phyloP scores from a whole-genome alignment of 2,797 vertebrate species.

The Uromys caudimaculatus region DNA sequence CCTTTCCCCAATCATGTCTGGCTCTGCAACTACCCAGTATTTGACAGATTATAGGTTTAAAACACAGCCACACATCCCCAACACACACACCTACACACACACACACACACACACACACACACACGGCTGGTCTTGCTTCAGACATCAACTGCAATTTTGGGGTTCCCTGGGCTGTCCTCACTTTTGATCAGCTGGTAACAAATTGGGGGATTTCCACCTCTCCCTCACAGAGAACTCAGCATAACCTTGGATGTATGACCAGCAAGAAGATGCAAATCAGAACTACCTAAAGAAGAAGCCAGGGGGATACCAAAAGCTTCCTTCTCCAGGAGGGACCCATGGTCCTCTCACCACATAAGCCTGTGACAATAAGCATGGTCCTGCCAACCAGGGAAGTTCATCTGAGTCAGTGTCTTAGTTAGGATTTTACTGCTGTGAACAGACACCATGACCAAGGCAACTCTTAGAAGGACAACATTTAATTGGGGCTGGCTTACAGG shows the following conservation, averaged over 20 bases:
- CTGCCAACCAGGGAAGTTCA: background rate
- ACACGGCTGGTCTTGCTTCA: background rate
- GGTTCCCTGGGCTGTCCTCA: background rate
- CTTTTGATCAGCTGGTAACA: slow-evolving; percentile 1
- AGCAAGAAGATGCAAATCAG: background rate
- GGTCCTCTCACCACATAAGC: background rate
- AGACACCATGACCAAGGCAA: background rate
- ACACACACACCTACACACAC: background rate
- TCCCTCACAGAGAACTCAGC: background rate
- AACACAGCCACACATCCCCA: no score
- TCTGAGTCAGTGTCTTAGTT: background rate
- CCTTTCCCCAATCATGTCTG: background rate
- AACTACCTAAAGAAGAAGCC: background rate
- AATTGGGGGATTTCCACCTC: background rate
- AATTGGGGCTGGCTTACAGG: background rate
- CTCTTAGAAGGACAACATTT: background rate
- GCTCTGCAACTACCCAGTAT: background rate
- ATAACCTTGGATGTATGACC: background rate
- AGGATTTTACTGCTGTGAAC: background rate
- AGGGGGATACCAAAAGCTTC: background rate
- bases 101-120: background rate
- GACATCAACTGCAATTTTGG: background rate
- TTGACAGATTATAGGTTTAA: background rate
- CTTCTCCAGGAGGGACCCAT: background rate
- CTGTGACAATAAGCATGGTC: background rate